Evolutionary conservation across 2,113 vertebrate genomes (phyloP).

Genomic region (Puntigrus tetrazona): DNA sequence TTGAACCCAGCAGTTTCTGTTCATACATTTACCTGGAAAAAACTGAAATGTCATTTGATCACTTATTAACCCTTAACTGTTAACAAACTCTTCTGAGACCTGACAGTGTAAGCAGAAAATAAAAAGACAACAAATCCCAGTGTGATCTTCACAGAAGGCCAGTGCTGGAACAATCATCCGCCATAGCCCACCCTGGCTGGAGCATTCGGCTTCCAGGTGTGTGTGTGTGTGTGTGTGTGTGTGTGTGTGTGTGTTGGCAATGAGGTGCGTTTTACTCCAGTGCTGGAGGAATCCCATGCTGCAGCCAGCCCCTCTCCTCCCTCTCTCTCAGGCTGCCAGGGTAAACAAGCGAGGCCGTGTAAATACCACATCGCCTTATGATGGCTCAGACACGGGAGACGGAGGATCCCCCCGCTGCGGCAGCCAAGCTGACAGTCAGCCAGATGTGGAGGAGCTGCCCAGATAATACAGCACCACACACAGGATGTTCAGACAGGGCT

Average conservation of each 20-base stretch:
- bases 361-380: conserved; percentile 49
- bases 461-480: conserved; percentile 23
- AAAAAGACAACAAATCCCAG: conserved; percentile 21
- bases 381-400: conserved; percentile 41
- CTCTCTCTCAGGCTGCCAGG: conserved; percentile 41
- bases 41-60: neutral
- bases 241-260: conserved; percentile 56
- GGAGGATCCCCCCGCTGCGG: conserved; percentile 27
- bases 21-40: neutral
- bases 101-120: conserved; percentile 2
- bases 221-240: neutral
- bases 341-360: conserved; percentile 50
- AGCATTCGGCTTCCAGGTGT: conserved; percentile 15
- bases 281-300: conserved; percentile 57
- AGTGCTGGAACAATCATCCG: conserved; percentile 8
- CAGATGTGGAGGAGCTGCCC: conserved; percentile 42
- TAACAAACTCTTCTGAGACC: neutral
- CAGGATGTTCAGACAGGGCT: conserved; percentile 29
- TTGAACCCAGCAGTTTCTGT: neutral
- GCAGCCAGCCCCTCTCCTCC: conserved; percentile 51
- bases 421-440: conserved; percentile 47
- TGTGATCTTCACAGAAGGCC: conserved; percentile 43
- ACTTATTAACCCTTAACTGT: neutral
- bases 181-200: conserved; percentile 25
- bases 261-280: conserved; percentile 56